Evolutionary conservation across 2,888 invertebrate genomes (phyloP).

Genomic region (Odontothrips loti): DNA sequence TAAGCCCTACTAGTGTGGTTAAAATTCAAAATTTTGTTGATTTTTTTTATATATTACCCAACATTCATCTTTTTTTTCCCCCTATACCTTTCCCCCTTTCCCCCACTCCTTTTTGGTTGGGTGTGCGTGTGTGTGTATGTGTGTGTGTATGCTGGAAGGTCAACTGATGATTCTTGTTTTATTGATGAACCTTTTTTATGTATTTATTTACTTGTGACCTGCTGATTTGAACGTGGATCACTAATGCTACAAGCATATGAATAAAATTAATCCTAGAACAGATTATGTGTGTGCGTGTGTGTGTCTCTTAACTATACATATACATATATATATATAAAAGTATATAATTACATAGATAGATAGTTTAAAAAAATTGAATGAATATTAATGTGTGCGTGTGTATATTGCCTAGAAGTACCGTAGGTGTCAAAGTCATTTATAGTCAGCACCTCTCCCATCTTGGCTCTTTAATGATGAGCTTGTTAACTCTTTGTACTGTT

Average conservation of each 20-base stretch:
- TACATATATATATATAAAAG: background rate
- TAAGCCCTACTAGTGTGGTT: background rate
- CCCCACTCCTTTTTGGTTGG: too few species aligned
- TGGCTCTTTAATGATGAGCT: background rate
- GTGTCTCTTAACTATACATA: background rate
- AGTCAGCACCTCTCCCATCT: background rate
- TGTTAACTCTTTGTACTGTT: conserved; percentile 8
- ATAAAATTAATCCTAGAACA: background rate
- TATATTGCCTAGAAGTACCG: background rate
- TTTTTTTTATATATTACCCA: background rate
- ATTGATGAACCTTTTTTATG: background rate
- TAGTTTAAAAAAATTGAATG: background rate
- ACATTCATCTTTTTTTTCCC: background rate
- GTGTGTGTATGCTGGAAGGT: background rate
- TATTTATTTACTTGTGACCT: background rate
- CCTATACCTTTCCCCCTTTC: too few species aligned
- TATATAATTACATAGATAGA: background rate
- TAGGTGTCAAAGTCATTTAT: conserved; percentile 13
- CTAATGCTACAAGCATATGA: background rate
- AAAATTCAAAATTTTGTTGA: background rate
- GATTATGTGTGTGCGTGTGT: background rate
- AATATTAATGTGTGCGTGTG: background rate
- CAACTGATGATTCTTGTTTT: background rate
- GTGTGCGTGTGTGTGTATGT: background rate
- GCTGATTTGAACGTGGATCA: background rate